Conservation (phyloP, 2,888 invertebrate species). For the Callimorpha dominula region DNA sequence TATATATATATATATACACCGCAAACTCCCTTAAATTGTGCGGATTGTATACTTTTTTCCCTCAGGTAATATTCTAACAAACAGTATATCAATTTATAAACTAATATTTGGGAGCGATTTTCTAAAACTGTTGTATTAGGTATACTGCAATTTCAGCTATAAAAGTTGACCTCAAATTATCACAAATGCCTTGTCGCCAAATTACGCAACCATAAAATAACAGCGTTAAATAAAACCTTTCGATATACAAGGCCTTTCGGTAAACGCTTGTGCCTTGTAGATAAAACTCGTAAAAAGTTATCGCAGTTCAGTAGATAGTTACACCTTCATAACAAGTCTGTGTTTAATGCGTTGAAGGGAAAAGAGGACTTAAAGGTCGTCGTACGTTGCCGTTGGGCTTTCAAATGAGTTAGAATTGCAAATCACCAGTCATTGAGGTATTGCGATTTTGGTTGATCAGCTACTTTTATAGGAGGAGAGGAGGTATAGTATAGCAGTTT, state of each 20-base stretch:
- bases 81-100: neutral
- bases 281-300: slow-evolving; percentile 38
- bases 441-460: no score
- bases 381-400: neutral
- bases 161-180: slow-evolving; percentile 1
- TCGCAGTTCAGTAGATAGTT: slow-evolving; percentile 13
- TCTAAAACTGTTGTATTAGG: neutral
- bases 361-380: neutral
- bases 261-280: slow-evolving; percentile 22
- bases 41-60: no score
- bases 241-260: slow-evolving; percentile 7
- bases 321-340: slow-evolving; percentile 14
- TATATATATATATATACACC: no score
- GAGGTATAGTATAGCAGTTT: no score
- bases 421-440: no score
- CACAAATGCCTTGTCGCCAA: neutral
- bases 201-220: slow-evolving; percentile 10
- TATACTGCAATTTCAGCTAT: neutral
- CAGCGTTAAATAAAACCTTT: slow-evolving; percentile 1
- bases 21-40: no score
- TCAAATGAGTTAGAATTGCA: no score
- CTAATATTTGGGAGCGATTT: neutral
- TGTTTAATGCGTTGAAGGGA: slow-evolving; percentile 14
- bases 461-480: no score
- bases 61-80: neutral